Percentiles rank a stretch among this genome's conserved stretches.
These are phyloP conservation scores for Fistularia commersonii DNA, from an alignment of 2,797 vertebrate species.

Conservation along the genomic window DNA sequence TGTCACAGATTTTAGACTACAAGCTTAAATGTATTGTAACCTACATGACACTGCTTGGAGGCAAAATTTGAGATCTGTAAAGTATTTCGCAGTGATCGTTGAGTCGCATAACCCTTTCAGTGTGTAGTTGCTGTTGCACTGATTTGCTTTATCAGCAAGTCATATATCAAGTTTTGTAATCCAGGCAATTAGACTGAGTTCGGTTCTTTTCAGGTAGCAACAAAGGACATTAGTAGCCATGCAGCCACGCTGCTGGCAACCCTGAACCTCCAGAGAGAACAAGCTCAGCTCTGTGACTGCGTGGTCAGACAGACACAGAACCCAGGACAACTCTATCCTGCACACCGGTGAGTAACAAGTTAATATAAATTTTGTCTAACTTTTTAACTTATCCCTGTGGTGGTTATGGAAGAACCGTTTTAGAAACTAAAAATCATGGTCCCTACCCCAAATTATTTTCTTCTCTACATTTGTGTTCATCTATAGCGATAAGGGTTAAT, in stretches of 20 bases:
- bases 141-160: not conserved
- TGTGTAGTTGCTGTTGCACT: not conserved
- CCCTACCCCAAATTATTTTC: too few relatives aligned
- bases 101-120: too few relatives aligned
- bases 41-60: too few relatives aligned
- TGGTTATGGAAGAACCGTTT: too few relatives aligned
- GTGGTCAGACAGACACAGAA: conserved; percentile 54
- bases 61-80: too few relatives aligned
- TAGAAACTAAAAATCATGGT: too few relatives aligned
- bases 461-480: too few relatives aligned
- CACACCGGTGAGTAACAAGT: conserved; percentile 61
- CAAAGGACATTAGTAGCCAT: conserved; percentile 20
- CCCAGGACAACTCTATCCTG: conserved; percentile 56
- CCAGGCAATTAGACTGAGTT: not conserved
- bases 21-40: too few relatives aligned
- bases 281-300: conserved; percentile 69
- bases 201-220: conserved; percentile 31
- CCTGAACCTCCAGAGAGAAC: conserved; percentile 62
- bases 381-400: too few relatives aligned
- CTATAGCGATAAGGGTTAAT: too few relatives aligned
- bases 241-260: conserved; percentile 46
- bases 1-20: too few relatives aligned
- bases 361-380: not conserved
- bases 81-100: too few relatives aligned
- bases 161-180: not conserved